These are phyloP conservation scores for Ceyx erithaca DNA, from an alignment of 2,797 vertebrate species.

Conservation along the genomic window DNA sequence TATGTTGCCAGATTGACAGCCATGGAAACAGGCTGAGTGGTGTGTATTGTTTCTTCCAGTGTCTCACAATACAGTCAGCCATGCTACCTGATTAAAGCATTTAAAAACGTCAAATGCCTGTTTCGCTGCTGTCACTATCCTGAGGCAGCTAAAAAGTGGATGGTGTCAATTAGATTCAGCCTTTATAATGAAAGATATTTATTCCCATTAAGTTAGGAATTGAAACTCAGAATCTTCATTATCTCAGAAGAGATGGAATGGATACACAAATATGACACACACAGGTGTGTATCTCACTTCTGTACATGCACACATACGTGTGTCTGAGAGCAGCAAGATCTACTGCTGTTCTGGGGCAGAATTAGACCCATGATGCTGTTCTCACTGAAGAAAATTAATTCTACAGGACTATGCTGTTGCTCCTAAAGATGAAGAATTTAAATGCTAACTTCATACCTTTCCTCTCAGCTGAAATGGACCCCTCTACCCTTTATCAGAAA, in stretches of 20 bases:
- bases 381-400: background rate
- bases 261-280: rapidly evolving
- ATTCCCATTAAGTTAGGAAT: background rate
- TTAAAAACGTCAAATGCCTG: background rate
- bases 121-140: background rate
- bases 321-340: background rate
- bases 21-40: background rate
- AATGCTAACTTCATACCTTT: background rate
- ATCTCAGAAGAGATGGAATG: background rate
- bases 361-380: rapidly evolving
- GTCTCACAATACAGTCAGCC: background rate
- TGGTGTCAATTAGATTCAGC: background rate
- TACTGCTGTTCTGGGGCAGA: background rate
- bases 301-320: rapidly evolving
- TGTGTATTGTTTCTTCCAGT: background rate
- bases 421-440: background rate
- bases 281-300: rapidly evolving
- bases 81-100: background rate
- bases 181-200: background rate
- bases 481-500: background rate
- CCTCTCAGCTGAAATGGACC: background rate
- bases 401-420: background rate
- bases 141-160: background rate
- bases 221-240: background rate
- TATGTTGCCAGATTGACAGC: slow-evolving; percentile 8